Base-by-base conservation (phyloP, 2,113 vertebrate genomes). In the Scortum barcoo region DNA sequence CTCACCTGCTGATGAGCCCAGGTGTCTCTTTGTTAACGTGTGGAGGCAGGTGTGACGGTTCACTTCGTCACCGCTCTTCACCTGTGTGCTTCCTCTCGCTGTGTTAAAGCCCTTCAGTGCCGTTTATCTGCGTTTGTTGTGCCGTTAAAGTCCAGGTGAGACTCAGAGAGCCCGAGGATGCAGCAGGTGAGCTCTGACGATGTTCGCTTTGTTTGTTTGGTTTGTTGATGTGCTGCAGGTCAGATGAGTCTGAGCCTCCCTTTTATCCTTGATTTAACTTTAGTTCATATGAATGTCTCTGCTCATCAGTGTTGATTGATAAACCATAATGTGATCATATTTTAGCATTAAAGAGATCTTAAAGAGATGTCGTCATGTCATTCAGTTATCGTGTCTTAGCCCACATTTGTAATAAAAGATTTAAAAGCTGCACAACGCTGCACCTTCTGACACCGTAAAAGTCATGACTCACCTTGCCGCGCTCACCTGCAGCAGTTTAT, bases 401-500 rank as follows among this genome's bases (percentile, higher is more conserved):
- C n/a, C n/a, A n/a, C 1, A 13, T 13, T 44, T 44, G 42, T 42
- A 42, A 10, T 42, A 10, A 42, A 42, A 10, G 40, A 44, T 13
- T 46, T 46, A 46, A n/a, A n/a, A n/a, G n/a, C n/a, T n/a, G n/a
- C n/a, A n/a, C n/a, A n/a, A n/a, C n/a, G n/a, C n/a, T n/a, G n/a
- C 24, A 66, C 42, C 63, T 28, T 40, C 40, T 40, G 40, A 40
- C 40, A 40, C 40, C 40, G 10, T 40, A 40, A 40, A 22, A 6
- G 22, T 24, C 22, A 5, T 12, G 12, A 54, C 8, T 50, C 46
- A 17, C 44, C 44, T 6, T 14, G 44, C 13, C 14, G 44, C 16
- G 5, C 57, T 66, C 61, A 58, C 40, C 78, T 73, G 62, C 53
- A 68, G 42, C 75, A 33, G 16, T 70, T 70, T 17, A 82, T 38